Percentiles rank a stretch among this genome's conserved stretches.
Conservation (phyloP, 2,888 invertebrate genomes). For the Trilocha varians region DNA sequence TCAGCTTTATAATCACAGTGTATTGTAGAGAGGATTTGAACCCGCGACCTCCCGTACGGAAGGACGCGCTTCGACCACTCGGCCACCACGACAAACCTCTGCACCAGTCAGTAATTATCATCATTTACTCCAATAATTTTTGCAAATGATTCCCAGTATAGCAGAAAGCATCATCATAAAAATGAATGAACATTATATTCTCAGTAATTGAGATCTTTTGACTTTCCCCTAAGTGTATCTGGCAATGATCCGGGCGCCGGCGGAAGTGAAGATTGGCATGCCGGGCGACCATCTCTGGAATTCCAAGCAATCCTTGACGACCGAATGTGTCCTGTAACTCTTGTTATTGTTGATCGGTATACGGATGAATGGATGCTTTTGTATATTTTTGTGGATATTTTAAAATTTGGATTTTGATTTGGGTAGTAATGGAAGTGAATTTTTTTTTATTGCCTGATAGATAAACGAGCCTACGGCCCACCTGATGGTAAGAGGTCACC, state of each 20-base stretch:
- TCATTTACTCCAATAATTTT: too few species aligned
- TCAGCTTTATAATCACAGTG: too few species aligned
- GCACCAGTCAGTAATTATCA: too few species aligned
- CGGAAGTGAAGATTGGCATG: conserved; percentile 52
- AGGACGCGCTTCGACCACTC: too few species aligned
- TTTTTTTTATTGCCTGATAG: too few species aligned
- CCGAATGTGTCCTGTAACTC: conserved; percentile 11
- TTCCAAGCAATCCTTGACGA: conserved; percentile 40
- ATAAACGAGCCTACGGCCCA: too few species aligned
- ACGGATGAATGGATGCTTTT: neutral
- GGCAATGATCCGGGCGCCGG: conserved; percentile 60
- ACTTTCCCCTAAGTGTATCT: conserved; percentile 45
- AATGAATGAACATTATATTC: conserved; percentile 2
- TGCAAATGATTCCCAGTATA: too few species aligned
- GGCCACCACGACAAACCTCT: too few species aligned
- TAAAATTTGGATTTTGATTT: neutral
- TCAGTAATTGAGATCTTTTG: conserved; percentile 2
- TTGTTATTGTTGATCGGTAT: conserved; percentile 8
- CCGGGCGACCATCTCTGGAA: conserved; percentile 46
- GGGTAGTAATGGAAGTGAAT: neutral
- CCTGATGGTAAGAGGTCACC: too few species aligned
- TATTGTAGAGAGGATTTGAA: too few species aligned
- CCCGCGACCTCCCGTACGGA: too few species aligned
- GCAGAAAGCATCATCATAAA: conserved; percentile 14
- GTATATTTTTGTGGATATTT: neutral